These are phyloP conservation scores for Pseudomyrmex concolor DNA, from an alignment of 1,140 invertebrate species.

Conservation along the genomic window DNA sequence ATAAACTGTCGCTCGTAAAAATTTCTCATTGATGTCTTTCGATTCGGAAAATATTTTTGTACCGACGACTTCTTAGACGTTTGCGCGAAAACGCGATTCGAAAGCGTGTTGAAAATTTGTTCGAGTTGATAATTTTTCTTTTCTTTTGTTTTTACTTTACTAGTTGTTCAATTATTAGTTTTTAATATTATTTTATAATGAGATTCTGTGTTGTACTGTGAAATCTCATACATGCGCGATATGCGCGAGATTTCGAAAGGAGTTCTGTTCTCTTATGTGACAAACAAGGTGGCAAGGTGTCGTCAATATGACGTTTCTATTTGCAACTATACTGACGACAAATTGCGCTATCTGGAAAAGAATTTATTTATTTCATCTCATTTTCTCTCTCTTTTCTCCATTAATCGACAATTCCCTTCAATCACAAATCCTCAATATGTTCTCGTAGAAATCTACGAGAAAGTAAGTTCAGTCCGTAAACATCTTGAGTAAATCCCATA, in stretches of 20 bases:
- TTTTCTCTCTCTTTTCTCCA: constrained; percentile 50
- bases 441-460: constrained; percentile 45
- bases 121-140: background rate
- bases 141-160: background rate
- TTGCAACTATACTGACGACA: too few species aligned
- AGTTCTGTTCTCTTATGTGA: too few species aligned
- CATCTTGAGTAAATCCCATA: constrained; percentile 47
- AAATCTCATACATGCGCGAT: too few species aligned
- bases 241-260: too few species aligned
- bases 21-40: constrained; percentile 58
- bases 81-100: background rate
- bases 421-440: constrained; percentile 33
- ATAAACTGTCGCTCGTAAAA: constrained; percentile 72
- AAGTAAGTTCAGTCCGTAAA: constrained; percentile 25
- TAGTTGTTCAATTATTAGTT: too few species aligned
- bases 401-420: constrained; percentile 29
- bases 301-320: too few species aligned
- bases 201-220: too few species aligned
- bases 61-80: constrained; percentile 17
- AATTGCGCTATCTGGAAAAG: background rate
- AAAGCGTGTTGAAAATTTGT: constrained; percentile 19
- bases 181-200: too few species aligned
- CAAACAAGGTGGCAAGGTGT: too few species aligned
- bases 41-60: constrained; percentile 5
- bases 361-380: constrained; percentile 58